Percentiles rank a stretch among this genome's conserved stretches.
Evolutionary conservation across 1,140 invertebrate species (phyloP).

Genomic region (Nephotettix cincticeps): DNA sequence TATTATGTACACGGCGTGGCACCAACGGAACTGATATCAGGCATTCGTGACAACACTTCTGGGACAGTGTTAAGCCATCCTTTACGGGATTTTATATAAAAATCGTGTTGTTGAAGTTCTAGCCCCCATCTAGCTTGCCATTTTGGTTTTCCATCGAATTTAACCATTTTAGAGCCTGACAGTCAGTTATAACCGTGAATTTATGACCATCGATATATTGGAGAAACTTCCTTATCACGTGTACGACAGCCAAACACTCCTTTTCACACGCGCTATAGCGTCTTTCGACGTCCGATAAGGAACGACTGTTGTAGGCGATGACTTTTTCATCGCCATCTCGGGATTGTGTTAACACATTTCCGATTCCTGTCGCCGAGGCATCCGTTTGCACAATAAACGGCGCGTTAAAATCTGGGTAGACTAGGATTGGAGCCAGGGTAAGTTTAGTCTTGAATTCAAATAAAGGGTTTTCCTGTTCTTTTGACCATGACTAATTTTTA

Average conservation of each 20-base stretch:
- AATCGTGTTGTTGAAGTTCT: conserved; percentile 38
- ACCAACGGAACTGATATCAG: background rate
- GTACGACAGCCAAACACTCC: conserved; percentile 49
- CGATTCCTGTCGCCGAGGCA: conserved; percentile 42
- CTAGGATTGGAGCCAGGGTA: conserved; percentile 34
- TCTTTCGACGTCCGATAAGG: conserved; percentile 42
- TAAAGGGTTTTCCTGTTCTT: conserved; percentile 24
- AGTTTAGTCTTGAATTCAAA: conserved; percentile 38
- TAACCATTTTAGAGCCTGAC: conserved; percentile 45
- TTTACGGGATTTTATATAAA: conserved; percentile 45
- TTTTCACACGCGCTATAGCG: conserved; percentile 46
- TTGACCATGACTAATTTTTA: conserved; percentile 32
- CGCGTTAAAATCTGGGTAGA: conserved; percentile 37
- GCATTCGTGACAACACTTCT: conserved; percentile 38
- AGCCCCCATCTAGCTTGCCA: conserved; percentile 35
- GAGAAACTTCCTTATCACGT: conserved; percentile 43
- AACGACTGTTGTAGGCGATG: conserved; percentile 44
- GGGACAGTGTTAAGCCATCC: conserved; percentile 43
- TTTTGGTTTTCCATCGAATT: conserved; percentile 43
- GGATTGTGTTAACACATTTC: conserved; percentile 41
- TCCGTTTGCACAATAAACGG: conserved; percentile 42
- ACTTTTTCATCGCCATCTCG: conserved; percentile 34
- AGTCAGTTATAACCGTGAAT: conserved; percentile 49
- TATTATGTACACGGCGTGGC: background rate
- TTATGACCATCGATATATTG: conserved; percentile 46